These are phyloP conservation scores for Brachionus rotundiformis DNA, from an alignment of 1,140 invertebrate genomes.

Conservation along the genomic window DNA sequence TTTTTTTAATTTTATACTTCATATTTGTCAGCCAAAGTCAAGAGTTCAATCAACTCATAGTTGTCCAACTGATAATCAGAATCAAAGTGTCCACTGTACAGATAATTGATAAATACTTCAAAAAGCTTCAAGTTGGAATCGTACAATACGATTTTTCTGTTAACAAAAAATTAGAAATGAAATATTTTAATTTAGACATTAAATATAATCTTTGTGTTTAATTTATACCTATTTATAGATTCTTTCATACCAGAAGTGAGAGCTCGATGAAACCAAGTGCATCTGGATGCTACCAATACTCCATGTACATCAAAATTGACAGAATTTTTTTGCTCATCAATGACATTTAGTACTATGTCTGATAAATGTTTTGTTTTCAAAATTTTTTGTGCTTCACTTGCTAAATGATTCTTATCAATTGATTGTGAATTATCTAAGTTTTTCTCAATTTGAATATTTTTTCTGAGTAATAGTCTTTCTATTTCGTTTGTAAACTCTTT, in stretches of 20 bases:
- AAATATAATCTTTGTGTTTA: not conserved
- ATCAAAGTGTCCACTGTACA: conserved; percentile 19
- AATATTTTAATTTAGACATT: not conserved
- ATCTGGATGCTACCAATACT: conserved; percentile 36
- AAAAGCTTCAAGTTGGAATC: conserved; percentile 37
- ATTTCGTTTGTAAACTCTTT: not conserved
- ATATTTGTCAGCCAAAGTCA: conserved; percentile 49
- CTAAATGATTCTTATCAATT: not conserved
- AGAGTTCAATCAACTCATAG: not conserved
- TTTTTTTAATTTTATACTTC: too few species aligned
- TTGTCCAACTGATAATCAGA: not conserved
- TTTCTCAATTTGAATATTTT: not conserved
- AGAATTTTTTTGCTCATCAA: conserved; percentile 16
- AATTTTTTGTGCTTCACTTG: not conserved
- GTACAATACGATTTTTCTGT: conserved; percentile 36
- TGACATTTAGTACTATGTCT: not conserved
- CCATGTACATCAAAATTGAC: not conserved
- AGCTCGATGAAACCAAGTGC: conserved; percentile 31
- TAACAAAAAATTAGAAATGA: not conserved
- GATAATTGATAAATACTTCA: conserved; percentile 19
- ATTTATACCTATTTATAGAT: conserved; percentile 5
- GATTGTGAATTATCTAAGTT: not conserved
- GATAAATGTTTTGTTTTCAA: not conserved
- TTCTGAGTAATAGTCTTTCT: not conserved
- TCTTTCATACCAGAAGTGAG: conserved; percentile 38